phyloP scores from a whole-genome alignment of 2,113 vertebrate genomes.

The Poecilia latipinna region DNA sequence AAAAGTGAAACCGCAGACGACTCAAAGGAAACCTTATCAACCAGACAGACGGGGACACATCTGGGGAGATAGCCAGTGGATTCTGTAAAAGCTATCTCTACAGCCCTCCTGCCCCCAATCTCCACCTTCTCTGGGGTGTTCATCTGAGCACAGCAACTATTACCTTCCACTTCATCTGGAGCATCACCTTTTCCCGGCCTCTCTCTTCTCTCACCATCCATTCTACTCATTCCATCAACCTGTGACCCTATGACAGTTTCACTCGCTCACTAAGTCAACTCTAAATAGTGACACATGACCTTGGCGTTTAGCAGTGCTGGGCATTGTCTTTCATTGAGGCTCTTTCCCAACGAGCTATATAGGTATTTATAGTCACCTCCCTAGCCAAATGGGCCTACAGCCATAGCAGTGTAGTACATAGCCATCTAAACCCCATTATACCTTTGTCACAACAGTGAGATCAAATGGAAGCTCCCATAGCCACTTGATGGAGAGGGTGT shows the following conservation, averaged over 20 bases:
- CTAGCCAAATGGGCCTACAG: conserved; percentile 74
- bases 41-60: conserved; percentile 40
- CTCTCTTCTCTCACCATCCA: conserved; percentile 36
- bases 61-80: conserved; percentile 14
- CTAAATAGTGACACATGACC: conserved; percentile 73
- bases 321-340: conserved; percentile 49
- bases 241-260: conserved; percentile 66
- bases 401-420: conserved; percentile 71
- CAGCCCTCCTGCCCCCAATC: not conserved
- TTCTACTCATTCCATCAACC: conserved; percentile 43
- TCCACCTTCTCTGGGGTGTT: conserved; percentile 25
- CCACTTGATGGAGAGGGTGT: conserved; percentile 77
- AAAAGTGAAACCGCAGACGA: conserved; percentile 47
- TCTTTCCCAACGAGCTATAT: conserved; percentile 46
- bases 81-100: conserved; percentile 31
- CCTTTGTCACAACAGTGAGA: conserved; percentile 77
- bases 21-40: conserved; percentile 43
- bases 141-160: conserved; percentile 44
- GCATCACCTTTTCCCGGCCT: conserved; percentile 36
- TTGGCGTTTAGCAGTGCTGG: conserved; percentile 70
- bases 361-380: conserved; percentile 79
- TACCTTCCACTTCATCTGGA: conserved; percentile 50
- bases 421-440: conserved; percentile 84
- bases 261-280: conserved; percentile 67
- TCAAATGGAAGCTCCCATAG: conserved; percentile 82